Conservation (phyloP, 2,888 invertebrate species). For the Cabera pusaria region DNA sequence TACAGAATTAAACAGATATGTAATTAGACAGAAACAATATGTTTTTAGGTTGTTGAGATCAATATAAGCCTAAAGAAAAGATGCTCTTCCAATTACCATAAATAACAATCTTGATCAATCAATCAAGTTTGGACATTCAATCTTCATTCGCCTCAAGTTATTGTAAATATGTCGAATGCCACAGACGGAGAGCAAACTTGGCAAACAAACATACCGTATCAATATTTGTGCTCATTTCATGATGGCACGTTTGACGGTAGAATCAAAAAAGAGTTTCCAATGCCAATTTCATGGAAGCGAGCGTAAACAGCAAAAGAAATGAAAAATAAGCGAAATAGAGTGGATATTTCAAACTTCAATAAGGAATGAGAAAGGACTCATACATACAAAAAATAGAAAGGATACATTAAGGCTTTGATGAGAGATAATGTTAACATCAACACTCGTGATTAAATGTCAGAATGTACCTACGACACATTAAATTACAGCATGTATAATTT, state of each 20-base stretch:
- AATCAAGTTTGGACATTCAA: slow-evolving; percentile 13
- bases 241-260: slow-evolving; percentile 29
- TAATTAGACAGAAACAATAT: too few relatives aligned
- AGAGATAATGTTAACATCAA: too few relatives aligned
- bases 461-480: too few relatives aligned
- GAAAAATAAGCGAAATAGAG: slow-evolving; percentile 1
- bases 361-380: slow-evolving; percentile 35
- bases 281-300: slow-evolving; percentile 4
- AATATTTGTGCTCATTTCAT: slow-evolving; percentile 15
- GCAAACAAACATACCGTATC: slow-evolving; percentile 10
- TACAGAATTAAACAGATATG: too few relatives aligned
- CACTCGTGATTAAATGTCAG: too few relatives aligned
- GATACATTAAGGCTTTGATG: too few relatives aligned
- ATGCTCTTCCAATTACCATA: neutral
- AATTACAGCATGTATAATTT: too few relatives aligned
- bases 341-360: slow-evolving; percentile 2
- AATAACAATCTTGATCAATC: slow-evolving; percentile 1
- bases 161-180: slow-evolving; percentile 13
- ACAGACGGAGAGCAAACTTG: slow-evolving; percentile 9
- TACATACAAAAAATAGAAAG: too few relatives aligned
- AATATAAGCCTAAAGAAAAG: too few relatives aligned
- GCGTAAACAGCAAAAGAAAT: too few relatives aligned
- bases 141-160: slow-evolving; percentile 22
- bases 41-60: too few relatives aligned
- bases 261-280: slow-evolving; percentile 4